Percentiles rank a stretch among this genome's conserved stretches.
phyloP scores from a whole-genome alignment of 2,888 invertebrate species.

The Drosophila merina region DNA sequence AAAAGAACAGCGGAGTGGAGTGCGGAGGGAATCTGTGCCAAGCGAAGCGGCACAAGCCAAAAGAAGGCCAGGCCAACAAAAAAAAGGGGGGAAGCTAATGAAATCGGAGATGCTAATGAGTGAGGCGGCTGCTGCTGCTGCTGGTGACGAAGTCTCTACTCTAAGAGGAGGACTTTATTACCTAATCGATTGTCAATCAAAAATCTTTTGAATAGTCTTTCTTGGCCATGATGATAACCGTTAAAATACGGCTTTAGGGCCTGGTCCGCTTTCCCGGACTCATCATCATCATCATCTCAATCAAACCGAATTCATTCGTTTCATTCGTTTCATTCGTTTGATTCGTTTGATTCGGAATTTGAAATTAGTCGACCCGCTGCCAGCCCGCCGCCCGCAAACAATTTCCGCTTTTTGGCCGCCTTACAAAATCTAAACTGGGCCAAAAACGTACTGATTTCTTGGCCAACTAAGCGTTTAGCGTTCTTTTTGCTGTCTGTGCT shows the following conservation, averaged over 20 bases:
- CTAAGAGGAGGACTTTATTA: slow-evolving; percentile 15
- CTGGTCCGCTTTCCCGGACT: slow-evolving; percentile 19
- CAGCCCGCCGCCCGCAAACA: slow-evolving; percentile 17
- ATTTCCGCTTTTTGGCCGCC: slow-evolving; percentile 25
- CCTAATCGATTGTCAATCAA: slow-evolving; percentile 26
- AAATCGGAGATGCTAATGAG: slow-evolving; percentile 48
- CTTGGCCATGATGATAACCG: neutral
- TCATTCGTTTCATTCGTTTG: too few relatives aligned
- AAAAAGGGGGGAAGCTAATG: slow-evolving; percentile 28
- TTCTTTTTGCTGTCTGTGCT: neutral
- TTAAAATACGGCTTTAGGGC: slow-evolving; percentile 11
- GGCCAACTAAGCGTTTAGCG: slow-evolving; percentile 14
- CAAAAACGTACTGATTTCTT: slow-evolving; percentile 34
- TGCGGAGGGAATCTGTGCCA: slow-evolving; percentile 28
- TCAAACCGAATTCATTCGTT: slow-evolving; percentile 34
- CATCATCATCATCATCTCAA: slow-evolving; percentile 35
- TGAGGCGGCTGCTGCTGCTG: slow-evolving; percentile 32
- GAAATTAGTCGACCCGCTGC: slow-evolving; percentile 19
- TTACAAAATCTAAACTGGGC: slow-evolving; percentile 30
- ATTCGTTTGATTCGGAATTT: slow-evolving; percentile 39
- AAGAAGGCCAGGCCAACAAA: slow-evolving; percentile 24
- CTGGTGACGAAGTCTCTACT: slow-evolving; percentile 9
- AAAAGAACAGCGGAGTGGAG: slow-evolving; percentile 3
- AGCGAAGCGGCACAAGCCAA: slow-evolving; percentile 69
- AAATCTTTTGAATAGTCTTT: neutral